Percentiles rank a stretch among this genome's conserved stretches.
phyloP scores from a whole-genome alignment of 2,797 vertebrate genomes.

The Anas bernieri region DNA sequence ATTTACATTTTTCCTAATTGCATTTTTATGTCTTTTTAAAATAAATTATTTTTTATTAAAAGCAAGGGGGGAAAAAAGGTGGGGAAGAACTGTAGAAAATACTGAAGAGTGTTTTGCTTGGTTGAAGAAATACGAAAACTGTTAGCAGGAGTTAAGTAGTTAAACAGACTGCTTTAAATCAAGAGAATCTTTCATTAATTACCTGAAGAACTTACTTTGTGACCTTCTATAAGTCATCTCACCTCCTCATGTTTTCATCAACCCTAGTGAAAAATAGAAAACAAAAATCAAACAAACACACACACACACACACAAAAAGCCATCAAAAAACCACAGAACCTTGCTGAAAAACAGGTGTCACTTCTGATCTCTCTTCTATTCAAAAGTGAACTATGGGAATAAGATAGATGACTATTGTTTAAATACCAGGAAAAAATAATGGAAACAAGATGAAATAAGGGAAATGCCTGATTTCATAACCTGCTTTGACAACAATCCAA shows the following conservation, averaged over 20 bases:
- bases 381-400: background rate
- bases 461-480: constrained; percentile 3
- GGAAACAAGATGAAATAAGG: background rate
- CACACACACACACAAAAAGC: background rate
- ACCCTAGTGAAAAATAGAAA: background rate
- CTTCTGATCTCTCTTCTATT: background rate
- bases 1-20: constrained; percentile 20
- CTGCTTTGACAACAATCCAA: background rate
- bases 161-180: background rate
- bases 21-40: constrained; percentile 21
- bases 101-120: background rate
- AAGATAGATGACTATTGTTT: background rate
- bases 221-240: background rate
- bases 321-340: background rate
- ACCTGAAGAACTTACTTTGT: background rate
- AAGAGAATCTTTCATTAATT: background rate
- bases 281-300: background rate
- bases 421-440: background rate
- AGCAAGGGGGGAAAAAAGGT: fast-evolving
- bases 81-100: background rate
- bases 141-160: background rate
- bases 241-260: background rate
- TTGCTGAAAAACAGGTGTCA: background rate
- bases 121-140: background rate
- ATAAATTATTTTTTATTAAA: background rate